phyloP scores from a whole-genome alignment of 2,888 invertebrate species.

The Acronicta alni region DNA sequence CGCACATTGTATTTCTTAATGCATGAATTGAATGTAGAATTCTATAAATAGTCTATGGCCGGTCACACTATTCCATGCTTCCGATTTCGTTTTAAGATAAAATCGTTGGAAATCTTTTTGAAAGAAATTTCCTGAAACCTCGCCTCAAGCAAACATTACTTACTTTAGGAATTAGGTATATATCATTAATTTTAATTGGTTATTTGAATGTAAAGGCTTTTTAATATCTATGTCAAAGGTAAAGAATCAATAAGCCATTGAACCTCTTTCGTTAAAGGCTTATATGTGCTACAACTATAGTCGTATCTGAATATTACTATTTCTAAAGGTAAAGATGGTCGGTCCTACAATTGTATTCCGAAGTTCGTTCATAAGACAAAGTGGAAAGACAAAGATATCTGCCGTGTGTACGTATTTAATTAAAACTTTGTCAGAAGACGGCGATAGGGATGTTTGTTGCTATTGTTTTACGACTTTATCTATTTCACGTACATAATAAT shows the following conservation, averaged over 20 bases:
- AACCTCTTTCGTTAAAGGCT: slow-evolving; percentile 14
- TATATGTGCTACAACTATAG: slow-evolving; percentile 8
- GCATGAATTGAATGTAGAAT: slow-evolving; percentile 16
- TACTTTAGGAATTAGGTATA: background rate
- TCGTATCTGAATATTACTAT: slow-evolving; percentile 19
- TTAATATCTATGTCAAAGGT: background rate
- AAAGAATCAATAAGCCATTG: slow-evolving; percentile 5
- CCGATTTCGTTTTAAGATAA: slow-evolving; percentile 28
- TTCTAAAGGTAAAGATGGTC: slow-evolving; percentile 16
- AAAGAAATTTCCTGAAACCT: slow-evolving; percentile 14
- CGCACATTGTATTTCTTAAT: slow-evolving; percentile 6
- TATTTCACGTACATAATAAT: slow-evolving; percentile 51
- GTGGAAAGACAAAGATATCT: slow-evolving; percentile 63
- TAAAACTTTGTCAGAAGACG: slow-evolving; percentile 76
- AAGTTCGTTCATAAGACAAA: slow-evolving; percentile 63
- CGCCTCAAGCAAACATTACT: background rate
- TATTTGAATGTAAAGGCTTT: background rate
- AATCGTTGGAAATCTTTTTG: background rate
- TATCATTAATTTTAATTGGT: background rate
- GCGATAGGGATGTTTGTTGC: slow-evolving; percentile 46
- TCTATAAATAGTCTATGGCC: slow-evolving; percentile 15
- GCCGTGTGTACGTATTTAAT: slow-evolving; percentile 75
- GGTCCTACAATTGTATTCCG: slow-evolving; percentile 8
- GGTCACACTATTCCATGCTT: slow-evolving; percentile 4
- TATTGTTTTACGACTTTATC: slow-evolving; percentile 54